phyloP scores from a whole-genome alignment of 2,113 vertebrate species.

The Bos javanicus region DNA sequence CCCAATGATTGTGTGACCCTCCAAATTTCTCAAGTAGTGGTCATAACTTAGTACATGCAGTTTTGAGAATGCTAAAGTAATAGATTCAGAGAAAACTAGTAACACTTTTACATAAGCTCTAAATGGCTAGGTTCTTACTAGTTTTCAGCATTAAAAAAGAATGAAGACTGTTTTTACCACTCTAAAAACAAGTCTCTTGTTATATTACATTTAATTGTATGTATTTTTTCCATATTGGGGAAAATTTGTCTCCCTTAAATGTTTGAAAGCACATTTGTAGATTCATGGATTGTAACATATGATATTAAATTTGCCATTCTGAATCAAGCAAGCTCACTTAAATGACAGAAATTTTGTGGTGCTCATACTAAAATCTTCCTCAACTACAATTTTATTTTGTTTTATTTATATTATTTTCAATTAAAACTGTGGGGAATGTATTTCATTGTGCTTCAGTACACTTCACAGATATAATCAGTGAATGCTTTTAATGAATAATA shows the following conservation, averaged over 20 bases:
- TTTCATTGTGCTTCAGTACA: constrained; percentile 9
- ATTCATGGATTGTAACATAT: background rate
- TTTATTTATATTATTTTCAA: background rate
- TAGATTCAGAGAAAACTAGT: background rate
- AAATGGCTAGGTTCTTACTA: background rate
- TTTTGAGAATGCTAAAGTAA: background rate
- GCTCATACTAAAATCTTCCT: background rate
- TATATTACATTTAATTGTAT: background rate
- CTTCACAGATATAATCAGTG: background rate
- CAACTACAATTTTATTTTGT: background rate
- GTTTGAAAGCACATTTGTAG: background rate
- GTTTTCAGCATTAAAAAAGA: background rate
- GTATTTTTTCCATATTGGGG: background rate
- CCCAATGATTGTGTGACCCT: background rate
- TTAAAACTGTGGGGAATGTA: background rate
- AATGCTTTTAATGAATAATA: background rate
- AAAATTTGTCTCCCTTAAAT: background rate
- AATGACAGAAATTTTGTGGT: background rate
- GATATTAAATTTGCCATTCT: constrained; percentile 2
- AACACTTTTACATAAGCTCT: background rate
- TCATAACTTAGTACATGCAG: background rate
- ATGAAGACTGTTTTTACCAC: background rate
- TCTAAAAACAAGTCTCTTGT: background rate
- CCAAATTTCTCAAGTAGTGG: background rate
- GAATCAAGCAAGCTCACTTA: background rate